A percentile compares a stretch with the other conserved stretches of the same genome.
phyloP scores from a whole-genome alignment of 1,140 invertebrate species.

The Sinonovacula constricta region DNA sequence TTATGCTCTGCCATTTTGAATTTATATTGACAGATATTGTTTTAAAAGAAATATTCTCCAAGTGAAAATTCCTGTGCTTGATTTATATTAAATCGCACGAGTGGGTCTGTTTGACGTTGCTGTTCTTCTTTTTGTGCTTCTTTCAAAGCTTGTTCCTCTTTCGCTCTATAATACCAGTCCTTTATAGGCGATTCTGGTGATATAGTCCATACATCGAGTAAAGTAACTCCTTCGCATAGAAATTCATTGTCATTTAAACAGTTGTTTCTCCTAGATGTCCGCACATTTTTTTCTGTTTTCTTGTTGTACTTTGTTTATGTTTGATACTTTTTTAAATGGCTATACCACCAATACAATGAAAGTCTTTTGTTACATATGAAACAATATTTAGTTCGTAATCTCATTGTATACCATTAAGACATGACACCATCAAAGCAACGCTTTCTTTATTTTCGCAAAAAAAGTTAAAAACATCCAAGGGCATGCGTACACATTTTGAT shows the following conservation, averaged over 20 bases:
- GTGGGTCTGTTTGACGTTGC: background rate
- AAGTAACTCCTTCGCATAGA: background rate
- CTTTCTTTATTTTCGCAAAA: background rate
- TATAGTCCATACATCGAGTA: background rate
- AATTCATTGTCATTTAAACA: background rate
- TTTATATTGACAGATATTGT: background rate
- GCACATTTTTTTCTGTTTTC: background rate
- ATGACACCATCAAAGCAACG: background rate
- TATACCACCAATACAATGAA: background rate
- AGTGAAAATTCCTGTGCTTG: background rate
- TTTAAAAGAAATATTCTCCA: background rate
- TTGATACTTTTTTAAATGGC: background rate
- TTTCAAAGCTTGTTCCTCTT: background rate
- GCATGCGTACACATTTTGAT: background rate
- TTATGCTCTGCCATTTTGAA: background rate
- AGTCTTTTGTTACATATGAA: background rate
- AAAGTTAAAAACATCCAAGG: background rate
- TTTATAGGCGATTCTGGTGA: background rate
- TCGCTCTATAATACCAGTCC: background rate
- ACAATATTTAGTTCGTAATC: background rate
- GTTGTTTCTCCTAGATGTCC: background rate
- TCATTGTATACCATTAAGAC: background rate
- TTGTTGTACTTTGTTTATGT: background rate
- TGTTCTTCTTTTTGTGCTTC: background rate
- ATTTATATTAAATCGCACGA: background rate